Conservation (phyloP, 2,113 vertebrate genomes). For the Gopherus evgoodei region DNA sequence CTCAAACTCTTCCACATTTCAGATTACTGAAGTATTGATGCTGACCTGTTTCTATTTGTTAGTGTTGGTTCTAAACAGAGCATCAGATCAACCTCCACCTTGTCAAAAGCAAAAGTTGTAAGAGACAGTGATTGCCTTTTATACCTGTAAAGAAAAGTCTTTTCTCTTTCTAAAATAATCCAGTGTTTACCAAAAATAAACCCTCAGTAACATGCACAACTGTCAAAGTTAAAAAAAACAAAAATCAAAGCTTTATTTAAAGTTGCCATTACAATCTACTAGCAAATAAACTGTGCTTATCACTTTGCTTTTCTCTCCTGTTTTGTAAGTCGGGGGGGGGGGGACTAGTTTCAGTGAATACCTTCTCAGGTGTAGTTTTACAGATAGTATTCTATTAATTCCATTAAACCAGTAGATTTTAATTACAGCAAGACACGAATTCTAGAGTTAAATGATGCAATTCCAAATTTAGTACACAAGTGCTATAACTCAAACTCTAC, state of each 20-base stretch:
- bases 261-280: background rate
- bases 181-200: background rate
- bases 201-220: background rate
- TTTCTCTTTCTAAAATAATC: fast-evolving
- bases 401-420: fast-evolving
- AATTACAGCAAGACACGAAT: background rate
- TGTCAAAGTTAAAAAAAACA: background rate
- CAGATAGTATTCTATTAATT: background rate
- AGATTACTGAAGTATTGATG: background rate
- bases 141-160: background rate
- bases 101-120: background rate
- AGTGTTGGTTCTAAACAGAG: background rate
- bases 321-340: background rate
- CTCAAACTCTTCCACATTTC: background rate
- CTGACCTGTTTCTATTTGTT: background rate
- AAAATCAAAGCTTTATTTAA: slow-evolving; percentile 34
- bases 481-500: background rate
- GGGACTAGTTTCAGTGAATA: fast-evolving
- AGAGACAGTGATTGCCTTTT: background rate
- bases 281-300: slow-evolving; percentile 30
- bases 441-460: background rate
- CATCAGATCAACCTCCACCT: background rate
- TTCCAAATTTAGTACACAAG: fast-evolving
- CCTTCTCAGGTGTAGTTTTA: background rate
- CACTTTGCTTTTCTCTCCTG: background rate